Conservation (phyloP, 2,888 invertebrate species). For the Timandra comae region DNA sequence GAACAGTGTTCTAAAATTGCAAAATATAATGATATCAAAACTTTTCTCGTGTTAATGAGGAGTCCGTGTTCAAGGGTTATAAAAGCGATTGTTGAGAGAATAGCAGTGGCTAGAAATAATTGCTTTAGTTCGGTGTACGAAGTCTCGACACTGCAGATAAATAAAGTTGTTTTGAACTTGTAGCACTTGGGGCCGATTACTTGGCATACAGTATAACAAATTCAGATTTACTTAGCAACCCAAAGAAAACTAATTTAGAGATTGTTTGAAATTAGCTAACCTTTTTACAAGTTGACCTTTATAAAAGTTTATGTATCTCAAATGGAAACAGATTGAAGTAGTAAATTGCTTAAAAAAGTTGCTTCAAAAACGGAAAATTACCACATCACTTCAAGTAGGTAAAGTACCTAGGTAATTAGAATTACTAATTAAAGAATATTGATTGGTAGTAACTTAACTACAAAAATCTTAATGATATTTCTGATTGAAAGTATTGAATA, state of each 20-base stretch:
- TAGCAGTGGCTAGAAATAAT: constrained; percentile 24
- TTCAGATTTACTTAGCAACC: neutral
- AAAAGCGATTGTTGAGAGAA: constrained; percentile 27
- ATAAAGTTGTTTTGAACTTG: constrained; percentile 10
- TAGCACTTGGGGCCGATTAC: constrained; percentile 21
- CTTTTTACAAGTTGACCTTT: neutral
- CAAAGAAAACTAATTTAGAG: neutral
- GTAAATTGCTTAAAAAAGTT: no score
- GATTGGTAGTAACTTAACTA: no score
- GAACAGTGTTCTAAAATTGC: constrained; percentile 15
- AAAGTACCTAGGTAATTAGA: no score
- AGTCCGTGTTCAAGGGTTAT: constrained; percentile 33
- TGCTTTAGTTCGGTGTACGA: constrained; percentile 20
- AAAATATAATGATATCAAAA: constrained; percentile 26
- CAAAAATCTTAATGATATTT: no score
- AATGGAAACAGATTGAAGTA: no score
- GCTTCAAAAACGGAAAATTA: no score
- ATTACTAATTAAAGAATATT: no score
- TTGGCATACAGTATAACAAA: constrained; percentile 9
- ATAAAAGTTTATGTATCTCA: no score
- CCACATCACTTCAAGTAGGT: no score
- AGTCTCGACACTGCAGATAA: neutral
- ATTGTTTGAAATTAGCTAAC: neutral
- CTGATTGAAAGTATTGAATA: no score
- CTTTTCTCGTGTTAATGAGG: constrained; percentile 33